Conservation (phyloP, 1,140 invertebrate species). For the Diprion similis region DNA sequence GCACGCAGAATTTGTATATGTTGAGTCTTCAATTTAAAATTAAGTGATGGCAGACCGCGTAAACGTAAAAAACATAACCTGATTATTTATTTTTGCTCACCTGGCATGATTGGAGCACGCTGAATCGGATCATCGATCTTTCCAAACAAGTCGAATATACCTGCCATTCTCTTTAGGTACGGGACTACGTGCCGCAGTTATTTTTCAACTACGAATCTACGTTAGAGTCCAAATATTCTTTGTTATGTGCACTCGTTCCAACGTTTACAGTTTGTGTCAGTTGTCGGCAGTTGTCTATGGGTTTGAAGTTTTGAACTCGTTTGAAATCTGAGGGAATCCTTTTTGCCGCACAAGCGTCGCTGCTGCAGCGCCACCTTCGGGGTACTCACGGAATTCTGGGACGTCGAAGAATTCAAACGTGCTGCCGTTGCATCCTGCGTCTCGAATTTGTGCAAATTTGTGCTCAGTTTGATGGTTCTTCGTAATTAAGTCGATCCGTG, state of each 20-base stretch:
- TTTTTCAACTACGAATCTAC: not conserved
- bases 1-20: not conserved
- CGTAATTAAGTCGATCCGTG: too few relatives aligned
- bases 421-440: too few relatives aligned
- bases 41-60: not conserved
- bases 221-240: not conserved
- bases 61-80: not conserved
- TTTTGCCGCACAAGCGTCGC: too few relatives aligned
- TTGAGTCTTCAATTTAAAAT: slow-evolving; percentile 8
- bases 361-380: too few relatives aligned
- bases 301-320: too few relatives aligned
- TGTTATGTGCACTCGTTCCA: not conserved
- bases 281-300: not conserved
- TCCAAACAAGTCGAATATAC: slow-evolving; percentile 40
- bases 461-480: too few relatives aligned
- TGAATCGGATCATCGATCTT: slow-evolving; percentile 4
- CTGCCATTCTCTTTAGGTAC: slow-evolving; percentile 35
- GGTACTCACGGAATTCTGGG: too few relatives aligned
- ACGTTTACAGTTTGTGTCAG: not conserved
- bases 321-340: too few relatives aligned
- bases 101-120: not conserved
- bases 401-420: too few relatives aligned
- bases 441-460: too few relatives aligned
- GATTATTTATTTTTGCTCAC: slow-evolving; percentile 22
- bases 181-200: not conserved